Base-by-base conservation (phyloP, 2,113 vertebrate species). In the Conger conger region DNA sequence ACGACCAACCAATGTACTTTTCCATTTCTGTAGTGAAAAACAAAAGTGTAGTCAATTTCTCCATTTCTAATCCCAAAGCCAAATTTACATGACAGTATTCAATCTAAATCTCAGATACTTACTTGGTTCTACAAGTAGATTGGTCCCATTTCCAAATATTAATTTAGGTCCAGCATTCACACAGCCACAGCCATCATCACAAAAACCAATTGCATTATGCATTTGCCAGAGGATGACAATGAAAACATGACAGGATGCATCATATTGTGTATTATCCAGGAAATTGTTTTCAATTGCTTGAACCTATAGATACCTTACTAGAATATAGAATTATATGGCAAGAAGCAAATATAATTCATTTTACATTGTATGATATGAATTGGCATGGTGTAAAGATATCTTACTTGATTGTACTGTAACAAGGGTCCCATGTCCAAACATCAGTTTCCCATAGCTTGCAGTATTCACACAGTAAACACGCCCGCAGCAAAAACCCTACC, bases 381-480 rank as follows among this genome's bases (percentile, higher is more conserved):
- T 27, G 1, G 6, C 57, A 27, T 63, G 27, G 27, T 27, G 37
- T 42, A 11, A 68, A 35, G 60, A 53, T 20, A 54, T 81, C 86
- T 88, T 88, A 90, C 89, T 86, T 85, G 90, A 81, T 60, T 90
- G 45, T 30, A 91, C 60, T 45, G 79, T 23, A 76, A 91, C 73
- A 35, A 40, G 40, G 82, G 87, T 90, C 0, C 82, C 87, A 33
- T 30, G 79, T 30, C 89, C 86, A 85, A 90, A 89, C 9, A 86
- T 15, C 1, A 89, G 5, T 76, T 79, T 89, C 15, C 84, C 36
- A 38, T 42, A 13, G 13, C 0, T 30, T 20, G 80, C 82, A 85
- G 80, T 54, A 89, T 81, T 86, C 85, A 89, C 91, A 90, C 91
- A 83, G 42, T 81, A 36, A n/a, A 11, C 20, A 76, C 37, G 4